Evolutionary conservation across 2,888 invertebrate species (phyloP).

Genomic region (Pandemis corylana): DNA sequence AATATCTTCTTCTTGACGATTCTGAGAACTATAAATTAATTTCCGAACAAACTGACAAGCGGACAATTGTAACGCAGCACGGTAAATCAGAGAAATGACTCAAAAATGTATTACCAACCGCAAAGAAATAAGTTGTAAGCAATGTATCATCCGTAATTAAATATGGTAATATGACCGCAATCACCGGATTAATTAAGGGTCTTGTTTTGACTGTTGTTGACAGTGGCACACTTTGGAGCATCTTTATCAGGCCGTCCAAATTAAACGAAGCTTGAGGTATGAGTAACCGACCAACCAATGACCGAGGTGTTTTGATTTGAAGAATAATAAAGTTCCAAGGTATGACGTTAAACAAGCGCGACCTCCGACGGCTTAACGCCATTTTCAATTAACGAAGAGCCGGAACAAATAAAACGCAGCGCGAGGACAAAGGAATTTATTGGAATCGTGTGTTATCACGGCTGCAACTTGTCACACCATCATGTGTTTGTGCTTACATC

Average conservation of each 20-base stretch:
- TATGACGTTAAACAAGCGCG: conserved; percentile 33
- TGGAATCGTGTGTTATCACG: conserved; percentile 64
- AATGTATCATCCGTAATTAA: conserved; percentile 32
- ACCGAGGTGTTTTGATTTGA: neutral
- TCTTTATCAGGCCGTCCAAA: conserved; percentile 10
- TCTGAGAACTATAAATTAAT: conserved; percentile 56
- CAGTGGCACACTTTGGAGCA: conserved; percentile 6
- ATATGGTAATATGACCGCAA: conserved; percentile 36
- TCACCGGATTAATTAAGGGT: conserved; percentile 24
- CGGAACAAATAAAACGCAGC: conserved; percentile 69
- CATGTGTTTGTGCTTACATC: conserved; percentile 31
- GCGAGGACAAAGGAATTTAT: conserved; percentile 64
- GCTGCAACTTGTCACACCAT: conserved; percentile 43
- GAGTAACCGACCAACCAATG: neutral
- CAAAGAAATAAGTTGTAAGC: conserved; percentile 42
- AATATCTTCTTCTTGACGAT: conserved; percentile 54
- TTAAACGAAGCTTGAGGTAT: neutral
- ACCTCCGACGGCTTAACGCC: conserved; percentile 57
- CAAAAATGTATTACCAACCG: conserved; percentile 45
- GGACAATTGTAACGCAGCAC: conserved; percentile 48
- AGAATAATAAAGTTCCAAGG: conserved; percentile 7
- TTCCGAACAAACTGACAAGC: conserved; percentile 46
- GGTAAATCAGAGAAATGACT: conserved; percentile 47
- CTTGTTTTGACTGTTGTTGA: conserved; percentile 24
- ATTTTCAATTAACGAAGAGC: conserved; percentile 68